Conservation (phyloP, 2,888 invertebrate species). For the Nasonovia ribisnigri region DNA sequence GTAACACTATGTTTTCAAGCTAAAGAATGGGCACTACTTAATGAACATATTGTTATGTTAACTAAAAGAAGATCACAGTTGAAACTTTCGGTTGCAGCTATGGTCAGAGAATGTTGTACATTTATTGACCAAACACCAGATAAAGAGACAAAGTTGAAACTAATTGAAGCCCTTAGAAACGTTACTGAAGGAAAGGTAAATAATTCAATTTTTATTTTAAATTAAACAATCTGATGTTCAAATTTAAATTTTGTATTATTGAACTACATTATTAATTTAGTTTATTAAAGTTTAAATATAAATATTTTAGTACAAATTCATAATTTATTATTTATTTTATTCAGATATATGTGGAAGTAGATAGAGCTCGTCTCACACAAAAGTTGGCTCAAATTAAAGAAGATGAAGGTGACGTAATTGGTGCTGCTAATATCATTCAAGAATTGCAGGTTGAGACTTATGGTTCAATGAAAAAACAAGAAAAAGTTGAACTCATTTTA, state of each 20-base stretch:
- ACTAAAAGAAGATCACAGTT: slow-evolving; percentile 95
- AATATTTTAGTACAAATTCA: not conserved
- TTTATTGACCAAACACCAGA: slow-evolving; percentile 94
- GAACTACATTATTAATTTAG: not conserved
- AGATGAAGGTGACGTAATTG: slow-evolving; percentile 84
- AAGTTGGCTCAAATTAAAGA: slow-evolving; percentile 88
- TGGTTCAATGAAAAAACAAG: slow-evolving; percentile 98
- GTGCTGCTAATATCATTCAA: slow-evolving; percentile 94
- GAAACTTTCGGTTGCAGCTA: slow-evolving; percentile 96
- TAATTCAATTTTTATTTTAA: slow-evolving; percentile 7
- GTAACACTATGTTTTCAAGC: slow-evolving; percentile 92
- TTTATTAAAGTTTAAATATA: not conserved
- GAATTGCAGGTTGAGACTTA: slow-evolving; percentile 98
- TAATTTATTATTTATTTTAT: slow-evolving; percentile 41
- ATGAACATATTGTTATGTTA: slow-evolving; percentile 91
- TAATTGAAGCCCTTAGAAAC: slow-evolving; percentile 93
- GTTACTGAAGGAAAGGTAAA: slow-evolving; percentile 95
- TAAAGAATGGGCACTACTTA: slow-evolving; percentile 91
- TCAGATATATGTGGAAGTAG: slow-evolving; percentile 99
- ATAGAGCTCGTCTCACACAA: slow-evolving; percentile 94
- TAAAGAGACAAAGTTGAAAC: slow-evolving; percentile 89
- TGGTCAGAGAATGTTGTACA: slow-evolving; percentile 94
- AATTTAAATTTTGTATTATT: not conserved
- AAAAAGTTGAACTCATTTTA: slow-evolving; percentile 95
- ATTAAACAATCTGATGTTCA: not conserved